Evolutionary conservation across 2,113 vertebrate species (phyloP), one percentile per base, ranked within the genome.

Genomic region (Prietella phreatophila): DNA sequence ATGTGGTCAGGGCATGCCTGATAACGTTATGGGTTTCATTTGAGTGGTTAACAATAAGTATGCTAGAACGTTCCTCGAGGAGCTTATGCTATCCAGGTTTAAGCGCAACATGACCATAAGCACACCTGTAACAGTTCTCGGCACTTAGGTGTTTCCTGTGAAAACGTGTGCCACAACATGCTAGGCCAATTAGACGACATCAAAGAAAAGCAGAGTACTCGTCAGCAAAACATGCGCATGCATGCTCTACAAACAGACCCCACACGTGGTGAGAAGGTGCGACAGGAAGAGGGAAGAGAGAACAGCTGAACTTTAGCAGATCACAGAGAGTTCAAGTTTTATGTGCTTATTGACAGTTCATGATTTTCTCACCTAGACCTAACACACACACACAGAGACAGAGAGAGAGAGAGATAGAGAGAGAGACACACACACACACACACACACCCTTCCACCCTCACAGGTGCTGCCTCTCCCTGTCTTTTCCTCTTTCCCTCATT

Each of bases 281-380:
- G 63, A 25, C 25, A 39, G 11, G 84, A 19, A 14, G 14, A 5
- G 84, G 33, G 42, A 73, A 55, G 33, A 56, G 56, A 47, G 47
- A 79, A 73, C 56, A 61, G 69, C 36, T 60, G 55, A 58, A 85
- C 33, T 42, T 75, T 58, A n/a, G 36, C 14, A 73, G 50, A 85
- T 67, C 17, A 73, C 36, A 85, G 2, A 69, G 79, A 78, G 88
- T 87, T 79, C 61, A 83, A 91, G 92, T 92, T 90, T 92, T 90
- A 22, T 83, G 91, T 76, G 89, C 90, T 91, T 89, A 82, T 89
- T 83, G 88, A 85, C 89, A 80, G 85, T 86, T 89, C 87, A 89
- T 93, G 93, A 93, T 87, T 94, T 92, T 90, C 69, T 56, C 25
- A 33, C 11, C 5, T 36, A 86, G 17, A 80, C 39, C 55, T 13